Conservation (phyloP, 2,797 vertebrate genomes). For the Kryptopterus vitreolus region DNA sequence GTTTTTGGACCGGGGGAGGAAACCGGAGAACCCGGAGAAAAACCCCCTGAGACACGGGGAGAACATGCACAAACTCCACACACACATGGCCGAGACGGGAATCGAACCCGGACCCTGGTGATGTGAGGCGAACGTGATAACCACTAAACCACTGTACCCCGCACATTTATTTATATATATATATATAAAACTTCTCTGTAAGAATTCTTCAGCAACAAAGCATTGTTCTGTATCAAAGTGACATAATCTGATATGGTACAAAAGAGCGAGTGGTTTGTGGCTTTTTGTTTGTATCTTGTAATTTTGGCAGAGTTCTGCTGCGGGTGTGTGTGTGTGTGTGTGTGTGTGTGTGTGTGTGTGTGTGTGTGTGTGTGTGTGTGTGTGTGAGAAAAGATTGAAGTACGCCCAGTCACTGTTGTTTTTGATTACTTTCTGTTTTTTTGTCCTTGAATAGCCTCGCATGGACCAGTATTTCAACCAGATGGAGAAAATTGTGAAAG, state of each 20-base stretch:
- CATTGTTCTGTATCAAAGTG: neutral
- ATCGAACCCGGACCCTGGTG: too few relatives aligned
- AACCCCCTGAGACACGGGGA: too few relatives aligned
- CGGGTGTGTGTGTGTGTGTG: neutral
- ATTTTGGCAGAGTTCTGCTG: too few relatives aligned
- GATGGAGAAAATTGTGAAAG: constrained; percentile 99
- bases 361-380: neutral
- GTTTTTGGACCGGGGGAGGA: too few relatives aligned
- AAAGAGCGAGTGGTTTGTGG: neutral
- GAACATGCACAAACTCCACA: too few relatives aligned
- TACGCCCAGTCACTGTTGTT: constrained; percentile 7
- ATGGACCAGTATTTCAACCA: constrained; percentile 99
- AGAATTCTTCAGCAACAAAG: neutral
- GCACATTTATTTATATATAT: too few relatives aligned
- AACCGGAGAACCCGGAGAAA: too few relatives aligned
- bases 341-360: neutral
- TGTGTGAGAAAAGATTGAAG: neutral
- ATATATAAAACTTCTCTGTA: neutral
- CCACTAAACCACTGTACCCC: too few relatives aligned
- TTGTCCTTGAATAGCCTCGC: constrained; percentile 79
- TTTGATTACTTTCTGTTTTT: constrained; percentile 29
- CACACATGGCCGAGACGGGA: too few relatives aligned
- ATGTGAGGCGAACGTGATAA: too few relatives aligned
- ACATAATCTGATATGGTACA: neutral
- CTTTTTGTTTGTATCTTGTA: neutral